Conservation (phyloP, 1,140 invertebrate genomes). For the Formica exsecta region DNA sequence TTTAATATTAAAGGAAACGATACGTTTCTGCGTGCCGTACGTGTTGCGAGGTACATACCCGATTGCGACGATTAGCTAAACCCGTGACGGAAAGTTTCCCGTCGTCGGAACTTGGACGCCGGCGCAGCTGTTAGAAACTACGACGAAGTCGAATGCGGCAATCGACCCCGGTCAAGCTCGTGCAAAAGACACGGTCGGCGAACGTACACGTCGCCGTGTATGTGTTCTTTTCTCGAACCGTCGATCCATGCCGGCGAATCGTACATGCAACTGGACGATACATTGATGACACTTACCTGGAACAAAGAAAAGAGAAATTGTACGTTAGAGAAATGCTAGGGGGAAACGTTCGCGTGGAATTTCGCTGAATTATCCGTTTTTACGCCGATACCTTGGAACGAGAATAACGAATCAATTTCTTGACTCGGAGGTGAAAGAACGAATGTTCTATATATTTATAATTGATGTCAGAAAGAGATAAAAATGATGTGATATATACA, state of each 20-base stretch:
- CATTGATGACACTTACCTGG: conserved; percentile 48
- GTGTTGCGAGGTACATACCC: not conserved
- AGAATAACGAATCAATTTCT: not conserved
- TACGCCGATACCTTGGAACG: not conserved
- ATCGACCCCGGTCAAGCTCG: conserved; percentile 41
- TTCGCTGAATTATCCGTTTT: conserved; percentile 26
- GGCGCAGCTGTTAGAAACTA: conserved; percentile 47
- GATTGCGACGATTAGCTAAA: conserved; percentile 38
- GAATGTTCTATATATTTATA: not conserved
- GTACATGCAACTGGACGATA: conserved; percentile 25
- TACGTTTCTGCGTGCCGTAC: not conserved
- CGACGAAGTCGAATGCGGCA: conserved; percentile 27
- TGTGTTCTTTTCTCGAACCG: conserved; percentile 50
- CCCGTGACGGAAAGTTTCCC: conserved; percentile 44
- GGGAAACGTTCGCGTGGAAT: not conserved
- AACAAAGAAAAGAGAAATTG: conserved; percentile 59
- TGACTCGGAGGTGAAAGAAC: not conserved
- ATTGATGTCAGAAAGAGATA: not conserved
- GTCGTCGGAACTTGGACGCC: conserved; percentile 38
- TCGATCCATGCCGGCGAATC: conserved; percentile 35
- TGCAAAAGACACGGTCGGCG: conserved; percentile 35
- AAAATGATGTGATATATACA: not conserved
- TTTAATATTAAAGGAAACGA: not conserved
- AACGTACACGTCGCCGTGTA: conserved; percentile 53
- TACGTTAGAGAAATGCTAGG: conserved; percentile 29